Percentiles rank a stretch among this genome's conserved stretches.
Evolutionary conservation across 2,797 vertebrate species (phyloP).

Genomic region (Heliangelus exortis): DNA sequence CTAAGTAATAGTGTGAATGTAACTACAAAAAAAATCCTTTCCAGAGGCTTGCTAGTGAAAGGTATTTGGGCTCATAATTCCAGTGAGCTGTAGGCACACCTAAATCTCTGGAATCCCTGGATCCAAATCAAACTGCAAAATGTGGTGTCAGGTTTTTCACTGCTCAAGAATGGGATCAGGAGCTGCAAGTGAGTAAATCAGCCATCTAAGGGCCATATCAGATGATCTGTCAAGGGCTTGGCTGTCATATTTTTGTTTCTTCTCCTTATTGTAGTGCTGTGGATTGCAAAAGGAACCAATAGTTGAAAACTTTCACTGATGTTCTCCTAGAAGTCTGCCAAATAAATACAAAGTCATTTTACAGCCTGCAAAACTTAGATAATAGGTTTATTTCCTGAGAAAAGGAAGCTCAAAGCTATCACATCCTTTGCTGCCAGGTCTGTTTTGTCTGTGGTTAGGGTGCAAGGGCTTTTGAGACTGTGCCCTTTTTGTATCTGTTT

Average conservation of each 20-base stretch:
- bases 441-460: not conserved
- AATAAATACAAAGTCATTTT: not conserved
- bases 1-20: rapidly evolving
- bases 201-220: rapidly evolving
- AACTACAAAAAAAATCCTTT: not conserved
- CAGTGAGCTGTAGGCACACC: not conserved
- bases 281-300: not conserved
- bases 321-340: not conserved
- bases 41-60: rapidly evolving
- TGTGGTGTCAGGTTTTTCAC: rapidly evolving
- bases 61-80: not conserved
- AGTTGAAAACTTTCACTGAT: not conserved
- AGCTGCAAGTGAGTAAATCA: not conserved
- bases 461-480: not conserved
- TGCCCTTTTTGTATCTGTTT: not conserved
- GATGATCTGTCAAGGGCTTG: not conserved
- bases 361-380: not conserved
- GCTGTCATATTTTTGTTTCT: not conserved
- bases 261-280: rapidly evolving
- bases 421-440: not conserved
- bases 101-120: rapidly evolving
- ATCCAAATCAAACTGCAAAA: rapidly evolving
- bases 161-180: rapidly evolving
- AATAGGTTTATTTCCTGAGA: not conserved
- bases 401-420: not conserved